These are phyloP conservation scores for Drosophila equinoxialis DNA, from an alignment of 1,140 invertebrate species.

Conservation along the genomic window DNA sequence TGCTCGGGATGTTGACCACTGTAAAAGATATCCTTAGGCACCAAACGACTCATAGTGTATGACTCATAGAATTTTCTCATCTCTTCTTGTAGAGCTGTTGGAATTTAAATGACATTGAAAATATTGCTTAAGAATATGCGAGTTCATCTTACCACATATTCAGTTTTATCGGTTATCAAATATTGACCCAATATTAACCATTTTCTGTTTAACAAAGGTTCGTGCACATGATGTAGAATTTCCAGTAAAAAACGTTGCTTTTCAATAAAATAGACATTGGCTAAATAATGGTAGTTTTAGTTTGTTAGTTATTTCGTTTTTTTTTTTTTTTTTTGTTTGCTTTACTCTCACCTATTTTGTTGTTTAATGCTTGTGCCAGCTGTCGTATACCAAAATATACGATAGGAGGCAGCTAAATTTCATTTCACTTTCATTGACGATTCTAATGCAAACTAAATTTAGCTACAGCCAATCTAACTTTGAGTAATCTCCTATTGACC, in stretches of 20 bases:
- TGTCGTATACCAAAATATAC: too few species aligned
- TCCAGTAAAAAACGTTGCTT: too few species aligned
- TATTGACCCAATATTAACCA: slow-evolving; percentile 42
- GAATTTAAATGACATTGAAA: too few species aligned
- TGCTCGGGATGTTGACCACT: slow-evolving; percentile 83
- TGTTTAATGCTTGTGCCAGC: neutral
- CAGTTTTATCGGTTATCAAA: slow-evolving; percentile 43
- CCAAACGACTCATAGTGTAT: neutral
- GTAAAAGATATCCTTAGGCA: slow-evolving; percentile 81
- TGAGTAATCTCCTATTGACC: slow-evolving; percentile 4
- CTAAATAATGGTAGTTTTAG: too few species aligned
- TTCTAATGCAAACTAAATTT: slow-evolving; percentile 38
- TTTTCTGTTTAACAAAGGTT: slow-evolving; percentile 44
- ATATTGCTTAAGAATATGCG: too few species aligned
- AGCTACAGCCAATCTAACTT: slow-evolving; percentile 7
- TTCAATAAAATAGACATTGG: too few species aligned
- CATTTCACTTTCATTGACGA: slow-evolving; percentile 45
- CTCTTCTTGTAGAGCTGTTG: slow-evolving; percentile 40
- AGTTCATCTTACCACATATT: slow-evolving; percentile 42
- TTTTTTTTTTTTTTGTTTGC: too few species aligned
- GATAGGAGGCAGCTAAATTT: slow-evolving; percentile 24
- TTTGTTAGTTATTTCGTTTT: neutral
- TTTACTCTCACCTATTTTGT: neutral
- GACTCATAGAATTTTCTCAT: slow-evolving; percentile 37
- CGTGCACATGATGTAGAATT: too few species aligned